These are phyloP conservation scores for Sylvia borin DNA, from an alignment of 2,797 vertebrate species.

Conservation along the genomic window DNA sequence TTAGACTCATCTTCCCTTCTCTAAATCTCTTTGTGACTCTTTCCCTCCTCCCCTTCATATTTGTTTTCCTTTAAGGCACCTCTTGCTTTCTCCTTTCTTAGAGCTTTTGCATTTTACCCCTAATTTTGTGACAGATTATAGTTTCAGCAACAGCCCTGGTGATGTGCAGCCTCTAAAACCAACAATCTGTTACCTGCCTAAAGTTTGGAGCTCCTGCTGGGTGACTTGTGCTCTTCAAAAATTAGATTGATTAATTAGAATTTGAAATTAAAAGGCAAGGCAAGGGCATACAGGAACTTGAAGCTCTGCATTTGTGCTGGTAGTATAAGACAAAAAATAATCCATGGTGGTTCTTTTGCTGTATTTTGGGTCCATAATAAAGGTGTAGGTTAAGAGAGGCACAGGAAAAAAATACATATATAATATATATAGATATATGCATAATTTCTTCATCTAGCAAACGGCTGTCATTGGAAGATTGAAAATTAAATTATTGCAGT, in stretches of 20 bases:
- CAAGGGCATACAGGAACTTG: background rate
- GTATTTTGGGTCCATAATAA: fast-evolving
- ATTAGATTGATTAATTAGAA: background rate
- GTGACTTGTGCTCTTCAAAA: background rate
- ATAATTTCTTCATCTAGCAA: background rate
- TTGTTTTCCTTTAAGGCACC: background rate
- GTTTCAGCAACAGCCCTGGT: background rate
- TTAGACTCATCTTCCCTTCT: background rate
- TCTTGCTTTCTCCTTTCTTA: background rate
- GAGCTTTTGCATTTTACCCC: background rate
- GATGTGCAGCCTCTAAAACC: background rate
- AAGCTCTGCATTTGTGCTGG: background rate
- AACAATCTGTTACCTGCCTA: background rate
- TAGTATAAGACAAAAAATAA: background rate
- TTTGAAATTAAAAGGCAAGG: background rate
- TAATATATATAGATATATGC: background rate
- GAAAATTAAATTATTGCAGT: background rate
- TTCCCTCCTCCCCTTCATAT: fast-evolving
- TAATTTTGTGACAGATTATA: background rate
- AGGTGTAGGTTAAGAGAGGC: too few species aligned
- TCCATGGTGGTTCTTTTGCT: background rate
- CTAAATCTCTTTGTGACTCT: background rate
- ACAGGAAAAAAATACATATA: background rate
- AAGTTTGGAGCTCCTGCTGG: background rate
- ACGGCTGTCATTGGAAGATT: background rate